Evolutionary conservation across 2,113 vertebrate species (phyloP), one percentile per base, ranked within the genome.

Genomic region (Dipodomys ordii): DNA sequence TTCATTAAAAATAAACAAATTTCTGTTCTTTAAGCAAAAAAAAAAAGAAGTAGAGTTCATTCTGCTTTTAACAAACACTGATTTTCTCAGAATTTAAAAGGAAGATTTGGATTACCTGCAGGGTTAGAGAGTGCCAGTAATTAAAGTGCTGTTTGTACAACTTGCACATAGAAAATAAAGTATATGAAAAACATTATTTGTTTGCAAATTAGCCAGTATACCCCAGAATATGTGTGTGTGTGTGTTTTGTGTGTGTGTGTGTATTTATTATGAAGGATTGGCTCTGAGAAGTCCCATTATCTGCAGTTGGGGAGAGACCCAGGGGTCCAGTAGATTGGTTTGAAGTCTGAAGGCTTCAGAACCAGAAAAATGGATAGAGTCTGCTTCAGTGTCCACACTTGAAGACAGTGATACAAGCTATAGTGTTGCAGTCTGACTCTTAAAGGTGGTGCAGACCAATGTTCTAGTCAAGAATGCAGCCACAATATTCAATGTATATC

Each of bases 81-180:
- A 74, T 35, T 90, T 90, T 23, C 60, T 90, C 19, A 44, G 60
- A 81, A 28, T 74, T 81, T 81, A 74, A 86, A 68, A 90, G 60
- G 32, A 13, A 94, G 57, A 19, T 85, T 80, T 80, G 22, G 11
- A 7, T 67, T 60, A 46, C 9, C 8, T 81, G 8, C 8, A 46
- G 74, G 16, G 44, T 94, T 94, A 86, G 2, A 68, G 8, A 80
- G 2, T 90, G 77, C 44, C 20, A 77, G 57, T 86, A 30, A 62
- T 81, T 27, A 68, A 13, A 76, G 39, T 15, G 18, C 13, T 53
- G 18, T 68, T 69, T 57, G 15, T 13, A 57, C 53, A 57, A 57
- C 53, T 57, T 57, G 15, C 12, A 57, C 16, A 57, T 57, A 57
- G 4, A 49, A 49, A 49, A 49, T 49, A 49, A 49, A 49, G 9